These are phyloP conservation scores for Eupithecia centaureata DNA, from an alignment of 2,888 invertebrate species.

Conservation along the genomic window DNA sequence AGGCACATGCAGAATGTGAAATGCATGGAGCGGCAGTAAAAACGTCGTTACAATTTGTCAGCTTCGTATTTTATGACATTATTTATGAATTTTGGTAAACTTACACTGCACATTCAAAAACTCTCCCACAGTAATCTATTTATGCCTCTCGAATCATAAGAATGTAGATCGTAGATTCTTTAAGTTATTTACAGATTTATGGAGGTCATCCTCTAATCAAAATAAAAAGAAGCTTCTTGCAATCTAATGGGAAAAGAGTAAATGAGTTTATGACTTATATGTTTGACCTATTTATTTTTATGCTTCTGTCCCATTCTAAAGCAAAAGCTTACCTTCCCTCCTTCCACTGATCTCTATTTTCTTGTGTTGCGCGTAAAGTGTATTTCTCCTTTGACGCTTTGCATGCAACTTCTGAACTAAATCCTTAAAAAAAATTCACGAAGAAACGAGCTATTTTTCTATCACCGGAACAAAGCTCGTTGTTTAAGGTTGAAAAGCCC, in stretches of 20 bases:
- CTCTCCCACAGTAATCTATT: not conserved
- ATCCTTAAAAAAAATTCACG: not conserved
- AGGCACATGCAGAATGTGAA: not conserved
- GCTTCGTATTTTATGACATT: constrained; percentile 6
- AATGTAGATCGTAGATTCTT: constrained; percentile 6
- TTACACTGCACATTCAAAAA: not conserved
- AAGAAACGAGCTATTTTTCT: not conserved
- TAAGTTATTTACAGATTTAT: not conserved
- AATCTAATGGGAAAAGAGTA: not conserved
- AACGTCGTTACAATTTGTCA: not conserved
- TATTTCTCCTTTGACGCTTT: not conserved
- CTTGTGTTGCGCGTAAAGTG: not conserved
- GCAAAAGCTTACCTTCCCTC: not conserved
- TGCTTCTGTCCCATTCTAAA: not conserved
- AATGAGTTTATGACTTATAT: not conserved
- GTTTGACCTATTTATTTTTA: not conserved
- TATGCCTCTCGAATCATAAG: not conserved
- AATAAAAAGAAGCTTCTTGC: not conserved
- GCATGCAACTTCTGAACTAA: not conserved
- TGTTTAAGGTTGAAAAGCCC: not conserved
- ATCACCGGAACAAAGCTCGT: too few relatives aligned
- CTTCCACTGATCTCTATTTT: not conserved
- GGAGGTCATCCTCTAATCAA: not conserved
- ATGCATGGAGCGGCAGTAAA: not conserved
- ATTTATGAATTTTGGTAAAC: constrained; percentile 18